Evolutionary conservation across 2,888 invertebrate genomes (phyloP).

Genomic region (Sisyra nigra): DNA sequence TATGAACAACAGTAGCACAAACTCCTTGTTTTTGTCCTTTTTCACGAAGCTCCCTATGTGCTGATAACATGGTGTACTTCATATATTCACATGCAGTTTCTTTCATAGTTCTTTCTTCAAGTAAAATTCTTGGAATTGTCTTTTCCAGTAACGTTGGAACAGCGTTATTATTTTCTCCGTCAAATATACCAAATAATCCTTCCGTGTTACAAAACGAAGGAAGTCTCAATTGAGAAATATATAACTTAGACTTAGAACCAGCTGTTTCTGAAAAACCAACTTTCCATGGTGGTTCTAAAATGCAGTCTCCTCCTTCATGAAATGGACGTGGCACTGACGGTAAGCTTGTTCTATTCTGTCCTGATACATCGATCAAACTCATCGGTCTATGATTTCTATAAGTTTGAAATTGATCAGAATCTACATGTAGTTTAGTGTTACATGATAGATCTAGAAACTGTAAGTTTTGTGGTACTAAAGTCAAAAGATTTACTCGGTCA

Average conservation of each 20-base stretch:
- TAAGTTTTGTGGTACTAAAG: constrained; percentile 62
- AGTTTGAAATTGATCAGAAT: constrained; percentile 63
- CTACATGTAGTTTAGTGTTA: constrained; percentile 65
- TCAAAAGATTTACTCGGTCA: constrained; percentile 59
- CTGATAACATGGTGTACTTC: constrained; percentile 68
- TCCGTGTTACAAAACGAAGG: constrained; percentile 66
- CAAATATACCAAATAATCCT: constrained; percentile 70
- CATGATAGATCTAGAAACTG: constrained; percentile 76
- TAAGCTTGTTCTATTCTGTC: constrained; percentile 51
- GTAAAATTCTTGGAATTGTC: constrained; percentile 58
- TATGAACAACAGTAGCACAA: constrained; percentile 56
- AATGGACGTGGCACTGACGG: constrained; percentile 35
- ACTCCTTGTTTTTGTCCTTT: constrained; percentile 58
- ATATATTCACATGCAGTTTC: constrained; percentile 68
- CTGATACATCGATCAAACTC: constrained; percentile 72
- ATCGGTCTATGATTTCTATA: constrained; percentile 66
- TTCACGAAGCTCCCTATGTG: constrained; percentile 60
- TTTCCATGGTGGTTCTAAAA: constrained; percentile 53
- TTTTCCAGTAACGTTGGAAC: constrained; percentile 54
- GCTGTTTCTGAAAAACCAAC: constrained; percentile 77
- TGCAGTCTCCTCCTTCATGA: constrained; percentile 37
- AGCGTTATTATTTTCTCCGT: constrained; percentile 55
- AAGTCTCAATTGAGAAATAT: constrained; percentile 60
- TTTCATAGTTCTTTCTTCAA: constrained; percentile 66
- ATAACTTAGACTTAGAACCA: constrained; percentile 53